Base-by-base conservation (phyloP, 1,140 invertebrate species). In the Scaptodrosophila lebanonensis region DNA sequence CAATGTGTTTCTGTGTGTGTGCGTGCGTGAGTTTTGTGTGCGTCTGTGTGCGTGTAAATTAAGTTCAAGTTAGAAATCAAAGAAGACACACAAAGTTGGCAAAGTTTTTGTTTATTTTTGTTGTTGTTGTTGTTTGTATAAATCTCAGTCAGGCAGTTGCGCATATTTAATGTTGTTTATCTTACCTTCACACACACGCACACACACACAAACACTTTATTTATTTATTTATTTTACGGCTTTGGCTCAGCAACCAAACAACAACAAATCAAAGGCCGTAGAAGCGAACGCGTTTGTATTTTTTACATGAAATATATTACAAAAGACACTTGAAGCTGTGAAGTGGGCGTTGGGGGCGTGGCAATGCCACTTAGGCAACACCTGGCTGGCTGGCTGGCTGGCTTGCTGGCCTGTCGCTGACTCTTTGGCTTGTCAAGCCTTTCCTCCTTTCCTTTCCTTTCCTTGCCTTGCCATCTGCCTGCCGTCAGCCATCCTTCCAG, bases 361-460 rank as follows among this genome's bases (percentile, higher is more conserved):
- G 39, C 17, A 33, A 16, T 17, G 32, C 43, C 52, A 79, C 73
- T 79, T 82, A 56, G 53, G 56, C 69, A 82, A 79, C 73, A 79
- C 73, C 73, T 79, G 66, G 52, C 69, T 56, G 22, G 1, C 47
- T 33, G 50, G 17, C 50, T 16, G 25, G 15, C 22, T 25, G 47
- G 44, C 47, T 59, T 56, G 56, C 33, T 51, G 40, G 33, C 20
- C 33, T 43, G 45, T 45, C 38, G 12, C 8, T 47, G 42, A 30
- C 16, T 38, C 12, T 15, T 12, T 13, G 45, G 25, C 11, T 38
- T 57, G 60, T 40, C 60, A 58, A 42, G 27, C 15, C 20, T 39
- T 32, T 33, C 32, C n/a, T n/a, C n/a, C n/a, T n/a, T n/a, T 29
- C 9, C 27, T 29, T 29, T 29, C 27, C 27, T 29, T 5, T 29